phyloP scores from a whole-genome alignment of 53 echinoderm and acorn worm genomes.

The Apostichopus leukothele region DNA sequence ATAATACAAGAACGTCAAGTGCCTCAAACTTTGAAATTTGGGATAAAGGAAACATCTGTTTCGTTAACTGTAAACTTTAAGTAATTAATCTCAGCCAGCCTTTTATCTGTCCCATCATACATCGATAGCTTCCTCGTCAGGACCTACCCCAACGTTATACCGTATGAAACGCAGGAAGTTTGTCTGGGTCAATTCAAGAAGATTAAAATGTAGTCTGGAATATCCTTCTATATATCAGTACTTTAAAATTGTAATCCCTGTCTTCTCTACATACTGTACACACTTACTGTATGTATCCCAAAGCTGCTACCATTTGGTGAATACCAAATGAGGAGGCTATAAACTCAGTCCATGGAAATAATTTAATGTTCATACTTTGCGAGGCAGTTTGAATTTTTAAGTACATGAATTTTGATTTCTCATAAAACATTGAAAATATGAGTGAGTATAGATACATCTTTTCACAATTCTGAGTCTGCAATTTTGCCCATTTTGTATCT shows the following conservation, averaged over 20 bases:
- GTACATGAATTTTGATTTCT: too few species aligned
- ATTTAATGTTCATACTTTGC: too few species aligned
- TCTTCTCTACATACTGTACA: not conserved
- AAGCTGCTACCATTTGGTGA: too few species aligned
- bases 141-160: not conserved
- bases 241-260: not conserved
- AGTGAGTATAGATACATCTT: too few species aligned
- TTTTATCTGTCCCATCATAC: not conserved
- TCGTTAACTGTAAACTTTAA: not conserved
- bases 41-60: not conserved
- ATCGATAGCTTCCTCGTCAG: not conserved
- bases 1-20: not conserved
- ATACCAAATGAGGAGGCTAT: too few species aligned
- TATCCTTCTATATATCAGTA: too few species aligned
- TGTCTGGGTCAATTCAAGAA: not conserved
- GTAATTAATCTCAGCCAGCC: not conserved
- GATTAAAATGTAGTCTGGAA: not conserved
- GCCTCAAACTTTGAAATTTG: too few species aligned
- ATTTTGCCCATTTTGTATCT: too few species aligned
- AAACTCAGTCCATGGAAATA: too few species aligned
- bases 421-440: too few species aligned
- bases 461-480: too few species aligned
- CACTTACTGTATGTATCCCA: not conserved
- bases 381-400: too few species aligned
- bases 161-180: not conserved